Conservation (phyloP, 2,113 vertebrate genomes). For the Pundamilia nyererei region DNA sequence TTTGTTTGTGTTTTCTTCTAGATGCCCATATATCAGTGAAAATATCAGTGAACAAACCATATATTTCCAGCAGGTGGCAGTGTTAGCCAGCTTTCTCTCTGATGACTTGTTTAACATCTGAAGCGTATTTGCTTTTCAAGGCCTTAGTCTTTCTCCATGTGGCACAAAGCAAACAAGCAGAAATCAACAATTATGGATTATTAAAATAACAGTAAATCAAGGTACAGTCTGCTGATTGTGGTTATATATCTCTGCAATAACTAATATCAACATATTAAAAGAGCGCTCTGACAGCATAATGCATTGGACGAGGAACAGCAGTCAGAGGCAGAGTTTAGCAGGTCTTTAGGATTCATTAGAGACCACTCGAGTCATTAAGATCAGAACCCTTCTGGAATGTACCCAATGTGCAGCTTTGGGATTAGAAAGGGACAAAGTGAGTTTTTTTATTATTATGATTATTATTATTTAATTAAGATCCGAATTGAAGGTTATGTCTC, state of each 20-base stretch:
- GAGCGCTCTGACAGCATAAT: not conserved
- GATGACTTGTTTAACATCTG: not conserved
- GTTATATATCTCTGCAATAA: not conserved
- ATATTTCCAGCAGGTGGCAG: slow-evolving; percentile 44
- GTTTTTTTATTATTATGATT: not conserved
- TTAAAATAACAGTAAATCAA: not conserved
- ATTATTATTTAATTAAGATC: not conserved
- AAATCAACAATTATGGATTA: not conserved
- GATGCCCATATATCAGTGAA: not conserved
- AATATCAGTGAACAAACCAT: not conserved
- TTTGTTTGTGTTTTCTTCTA: not conserved
- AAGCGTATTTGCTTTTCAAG: not conserved
- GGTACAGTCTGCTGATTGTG: not conserved
- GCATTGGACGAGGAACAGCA: not conserved
- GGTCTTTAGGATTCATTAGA: not conserved
- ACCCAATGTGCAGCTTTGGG: not conserved
- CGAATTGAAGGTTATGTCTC: not conserved
- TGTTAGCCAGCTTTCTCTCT: not conserved
- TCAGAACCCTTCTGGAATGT: not conserved
- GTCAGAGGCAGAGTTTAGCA: not conserved
- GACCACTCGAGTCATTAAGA: not conserved
- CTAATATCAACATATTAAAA: not conserved
- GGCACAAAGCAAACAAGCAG: not conserved
- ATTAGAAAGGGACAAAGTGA: not conserved
- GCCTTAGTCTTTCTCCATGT: not conserved